Percentiles rank a stretch among this genome's conserved stretches.
Conservation (phyloP, 2,797 vertebrate genomes). For the Momotus momota region DNA sequence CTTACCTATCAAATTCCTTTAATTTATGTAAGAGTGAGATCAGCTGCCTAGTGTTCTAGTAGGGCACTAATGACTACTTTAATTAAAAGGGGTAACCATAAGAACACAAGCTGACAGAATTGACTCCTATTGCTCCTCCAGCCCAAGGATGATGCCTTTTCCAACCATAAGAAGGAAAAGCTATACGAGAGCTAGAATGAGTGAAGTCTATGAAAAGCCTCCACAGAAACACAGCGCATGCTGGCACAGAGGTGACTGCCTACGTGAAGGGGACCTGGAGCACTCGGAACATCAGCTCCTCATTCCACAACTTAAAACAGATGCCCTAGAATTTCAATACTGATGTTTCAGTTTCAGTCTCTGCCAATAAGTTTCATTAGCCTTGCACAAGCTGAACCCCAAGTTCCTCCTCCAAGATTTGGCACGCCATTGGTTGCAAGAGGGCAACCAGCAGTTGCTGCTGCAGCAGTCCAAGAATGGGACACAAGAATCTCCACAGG, state of each 20-base stretch:
- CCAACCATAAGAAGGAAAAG: not conserved
- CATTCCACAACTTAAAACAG: not conserved
- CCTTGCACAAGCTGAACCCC: not conserved
- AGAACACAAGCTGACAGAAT: not conserved
- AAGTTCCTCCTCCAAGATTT: not conserved
- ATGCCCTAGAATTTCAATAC: not conserved
- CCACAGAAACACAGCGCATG: not conserved
- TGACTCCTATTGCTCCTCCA: not conserved
- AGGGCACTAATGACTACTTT: not conserved
- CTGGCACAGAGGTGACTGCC: not conserved
- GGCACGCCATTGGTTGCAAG: not conserved
- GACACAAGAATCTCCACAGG: not conserved
- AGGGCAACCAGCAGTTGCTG: not conserved
- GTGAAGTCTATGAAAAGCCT: not conserved
- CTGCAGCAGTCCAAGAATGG: not conserved
- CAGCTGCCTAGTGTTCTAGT: not conserved
- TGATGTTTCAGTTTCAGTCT: not conserved
- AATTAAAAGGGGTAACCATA: not conserved
- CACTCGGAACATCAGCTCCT: not conserved
- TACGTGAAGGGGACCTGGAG: not conserved
- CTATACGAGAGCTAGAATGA: not conserved
- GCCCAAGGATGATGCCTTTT: not conserved
- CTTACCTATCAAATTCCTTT: constrained; percentile 8
- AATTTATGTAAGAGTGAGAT: not conserved
- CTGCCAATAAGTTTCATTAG: not conserved